Evolutionary conservation across 2,888 invertebrate species (phyloP), one percentile per base, ranked within the genome.

Genomic region (Deilephila elpenor): DNA sequence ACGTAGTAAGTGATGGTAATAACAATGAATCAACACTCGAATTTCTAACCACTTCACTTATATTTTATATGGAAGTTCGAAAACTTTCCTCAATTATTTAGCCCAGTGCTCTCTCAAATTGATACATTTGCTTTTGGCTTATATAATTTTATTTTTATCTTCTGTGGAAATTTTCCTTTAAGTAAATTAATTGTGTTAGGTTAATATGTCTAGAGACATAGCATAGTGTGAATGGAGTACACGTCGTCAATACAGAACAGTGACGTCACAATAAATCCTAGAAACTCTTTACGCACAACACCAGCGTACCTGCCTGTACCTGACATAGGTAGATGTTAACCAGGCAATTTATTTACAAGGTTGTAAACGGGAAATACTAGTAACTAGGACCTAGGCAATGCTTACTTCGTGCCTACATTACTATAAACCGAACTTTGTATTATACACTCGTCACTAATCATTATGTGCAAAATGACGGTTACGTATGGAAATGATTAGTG

Each of bases 331-430:
- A n/a, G 56, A 25, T 62, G 34, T 6, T 72, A 64, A 64, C 64
- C 3, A 56, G 20, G 56, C 56, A 53, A 72, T 72, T 72, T 72
- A 72, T 34, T 64, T 64, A 32, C 53, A 72, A 64, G 56, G 72
- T 72, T 56, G 20, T 56, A 19, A 8, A n/a, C 20, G 56, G 34
- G 34, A 64, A 56, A 14, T 29, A 17, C 17, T 61, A 29, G 51
- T 32, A 5, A 17, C 17, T 61, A 29, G 51, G 51, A 5, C 32
- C 5, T 34, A 51, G 44, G 17, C 72, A 34, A 62, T 29, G 60
- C 29, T 14, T 20, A 44, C 20, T 44, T 44, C 1, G 20, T 44
- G 44, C 11, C 44, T 64, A 44, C 64, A 29, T 17, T 0, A 60
- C 11, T 60, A 60, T 32, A 60, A 60, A 60, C 32, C 60, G 29